These are phyloP conservation scores for Ictalurus punctatus DNA, from an alignment of 2,113 vertebrate genomes.

Conservation along the genomic window DNA sequence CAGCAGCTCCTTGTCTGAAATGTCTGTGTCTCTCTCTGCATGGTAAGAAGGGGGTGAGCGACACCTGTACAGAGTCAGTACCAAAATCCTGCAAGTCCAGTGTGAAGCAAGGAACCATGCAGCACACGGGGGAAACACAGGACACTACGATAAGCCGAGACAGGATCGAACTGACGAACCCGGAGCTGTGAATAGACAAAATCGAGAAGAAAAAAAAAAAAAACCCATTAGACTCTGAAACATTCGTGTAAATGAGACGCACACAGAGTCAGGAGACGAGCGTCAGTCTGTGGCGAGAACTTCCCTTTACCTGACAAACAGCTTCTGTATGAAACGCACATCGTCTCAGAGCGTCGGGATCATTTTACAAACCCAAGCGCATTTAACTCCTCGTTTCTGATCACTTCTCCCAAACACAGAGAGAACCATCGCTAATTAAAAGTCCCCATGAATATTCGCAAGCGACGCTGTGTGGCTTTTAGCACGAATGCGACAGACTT, in stretches of 20 bases:
- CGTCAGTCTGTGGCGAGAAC: not conserved
- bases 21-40: not conserved
- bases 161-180: not conserved
- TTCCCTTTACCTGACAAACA: too few species aligned
- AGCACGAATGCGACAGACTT: too few species aligned
- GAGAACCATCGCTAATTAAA: too few species aligned
- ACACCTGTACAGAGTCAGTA: not conserved
- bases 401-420: too few species aligned
- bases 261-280: not conserved
- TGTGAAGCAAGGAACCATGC: not conserved
- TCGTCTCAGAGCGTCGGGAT: not conserved
- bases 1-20: not conserved
- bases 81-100: not conserved
- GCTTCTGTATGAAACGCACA: too few species aligned
- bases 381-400: too few species aligned
- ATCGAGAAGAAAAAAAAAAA: not conserved
- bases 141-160: not conserved
- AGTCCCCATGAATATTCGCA: too few species aligned
- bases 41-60: not conserved
- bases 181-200: not conserved
- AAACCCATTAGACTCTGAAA: not conserved
- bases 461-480: too few species aligned
- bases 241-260: not conserved
- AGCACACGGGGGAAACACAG: not conserved
- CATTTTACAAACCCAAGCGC: too few species aligned